Percentiles rank a stretch among this genome's conserved stretches.
phyloP scores from a whole-genome alignment of 2,888 invertebrate genomes.

The Polymixis lichenea region DNA sequence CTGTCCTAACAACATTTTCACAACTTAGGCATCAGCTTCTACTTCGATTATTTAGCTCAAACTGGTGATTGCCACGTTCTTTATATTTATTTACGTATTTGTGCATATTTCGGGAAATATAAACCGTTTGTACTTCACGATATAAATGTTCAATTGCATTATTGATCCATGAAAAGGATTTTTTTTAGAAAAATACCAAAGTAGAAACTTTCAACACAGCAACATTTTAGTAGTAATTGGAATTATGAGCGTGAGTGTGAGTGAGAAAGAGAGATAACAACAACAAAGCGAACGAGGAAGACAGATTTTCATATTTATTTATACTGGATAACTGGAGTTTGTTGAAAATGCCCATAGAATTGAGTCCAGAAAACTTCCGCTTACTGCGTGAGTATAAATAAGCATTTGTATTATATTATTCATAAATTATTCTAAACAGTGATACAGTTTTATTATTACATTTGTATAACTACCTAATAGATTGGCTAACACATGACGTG shows the following conservation, averaged over 20 bases:
- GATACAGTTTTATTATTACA: constrained; percentile 10
- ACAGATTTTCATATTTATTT: constrained; percentile 36
- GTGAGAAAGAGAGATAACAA: constrained; percentile 55
- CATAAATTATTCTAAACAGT: constrained; percentile 27
- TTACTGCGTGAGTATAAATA: neutral
- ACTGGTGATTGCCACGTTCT: too few relatives aligned
- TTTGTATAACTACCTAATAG: constrained; percentile 14
- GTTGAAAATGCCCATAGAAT: constrained; percentile 21
- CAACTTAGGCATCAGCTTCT: neutral
- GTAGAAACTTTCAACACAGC: constrained; percentile 31
- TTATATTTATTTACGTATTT: neutral
- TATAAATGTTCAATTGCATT: neutral
- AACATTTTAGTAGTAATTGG: constrained; percentile 55
- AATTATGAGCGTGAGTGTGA: constrained; percentile 27
- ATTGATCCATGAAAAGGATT: neutral
- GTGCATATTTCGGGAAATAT: neutral
- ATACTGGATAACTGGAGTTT: constrained; percentile 20
- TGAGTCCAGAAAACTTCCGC: constrained; percentile 34
- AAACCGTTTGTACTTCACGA: neutral
- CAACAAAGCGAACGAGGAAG: constrained; percentile 51
- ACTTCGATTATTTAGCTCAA: neutral
- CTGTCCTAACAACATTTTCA: neutral
- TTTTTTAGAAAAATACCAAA: constrained; percentile 42
- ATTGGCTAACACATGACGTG: constrained; percentile 2
- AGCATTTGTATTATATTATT: constrained; percentile 22